Percentiles rank a stretch among this genome's conserved stretches.
Conservation (phyloP, 2,113 vertebrate species). For the Procapra przewalskii region DNA sequence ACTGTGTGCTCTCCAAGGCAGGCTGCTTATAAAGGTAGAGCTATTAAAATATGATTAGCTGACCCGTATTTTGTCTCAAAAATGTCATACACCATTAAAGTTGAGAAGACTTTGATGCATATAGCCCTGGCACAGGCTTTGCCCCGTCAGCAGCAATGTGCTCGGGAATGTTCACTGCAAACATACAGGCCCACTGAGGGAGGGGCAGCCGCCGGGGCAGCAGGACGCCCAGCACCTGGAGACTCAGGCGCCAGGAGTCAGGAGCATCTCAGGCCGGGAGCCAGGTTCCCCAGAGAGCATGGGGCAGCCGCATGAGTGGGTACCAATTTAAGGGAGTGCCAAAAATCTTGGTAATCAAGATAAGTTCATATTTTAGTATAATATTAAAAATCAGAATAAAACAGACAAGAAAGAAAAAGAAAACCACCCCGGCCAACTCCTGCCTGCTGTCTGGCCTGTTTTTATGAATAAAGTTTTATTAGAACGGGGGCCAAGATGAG, state of each 20-base stretch:
- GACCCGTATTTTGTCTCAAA: slow-evolving; percentile 79
- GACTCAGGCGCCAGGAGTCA: fast-evolving
- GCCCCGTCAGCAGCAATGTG: slow-evolving; percentile 70
- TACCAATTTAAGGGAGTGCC: not conserved
- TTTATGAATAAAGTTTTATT: slow-evolving; percentile 46
- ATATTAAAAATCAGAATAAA: not conserved
- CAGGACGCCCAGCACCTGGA: fast-evolving
- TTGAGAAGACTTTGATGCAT: slow-evolving; percentile 76
- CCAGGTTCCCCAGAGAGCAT: fast-evolving
- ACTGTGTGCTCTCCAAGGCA: slow-evolving; percentile 58
- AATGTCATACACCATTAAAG: slow-evolving; percentile 83
- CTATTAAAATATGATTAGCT: slow-evolving; percentile 85
- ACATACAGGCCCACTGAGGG: not conserved
- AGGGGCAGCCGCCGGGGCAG: fast-evolving
- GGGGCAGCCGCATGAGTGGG: not conserved
- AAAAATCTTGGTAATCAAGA: not conserved
- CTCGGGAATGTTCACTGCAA: slow-evolving; percentile 45
- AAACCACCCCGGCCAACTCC: not conserved
- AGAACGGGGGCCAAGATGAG: not conserved
- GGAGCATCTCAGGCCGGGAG: fast-evolving
- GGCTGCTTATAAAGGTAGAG: slow-evolving; percentile 76
- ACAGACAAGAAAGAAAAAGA: not conserved
- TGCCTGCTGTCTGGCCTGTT: not conserved
- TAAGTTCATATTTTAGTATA: not conserved
- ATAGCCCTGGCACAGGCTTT: slow-evolving; percentile 61